Evolutionary conservation across 2,888 invertebrate genomes (phyloP).

Genomic region (Synergus laeviventris): DNA sequence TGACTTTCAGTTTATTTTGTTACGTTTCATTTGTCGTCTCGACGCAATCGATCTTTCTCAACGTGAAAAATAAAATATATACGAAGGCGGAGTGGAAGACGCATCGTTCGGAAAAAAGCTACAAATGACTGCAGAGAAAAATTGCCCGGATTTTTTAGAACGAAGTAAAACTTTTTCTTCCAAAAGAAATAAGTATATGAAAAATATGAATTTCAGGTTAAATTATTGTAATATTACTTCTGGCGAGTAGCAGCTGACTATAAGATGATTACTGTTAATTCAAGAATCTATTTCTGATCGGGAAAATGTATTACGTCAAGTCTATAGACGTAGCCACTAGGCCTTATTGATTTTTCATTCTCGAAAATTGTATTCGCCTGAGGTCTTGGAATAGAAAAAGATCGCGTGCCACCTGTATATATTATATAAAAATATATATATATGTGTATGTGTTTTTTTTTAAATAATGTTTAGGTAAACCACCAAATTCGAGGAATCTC

Average conservation of each 20-base stretch:
- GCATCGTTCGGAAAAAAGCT: neutral
- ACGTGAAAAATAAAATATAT: conserved; percentile 25
- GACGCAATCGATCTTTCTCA: conserved; percentile 33
- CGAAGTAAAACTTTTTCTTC: neutral
- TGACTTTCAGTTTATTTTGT: conserved; percentile 3
- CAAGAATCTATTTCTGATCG: neutral
- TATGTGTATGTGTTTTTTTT: no score
- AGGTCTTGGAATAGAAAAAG: conserved; percentile 5
- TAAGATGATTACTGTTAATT: neutral
- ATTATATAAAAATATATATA: no score
- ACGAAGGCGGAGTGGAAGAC: neutral
- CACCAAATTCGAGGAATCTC: conserved; percentile 1
- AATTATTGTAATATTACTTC: no score
- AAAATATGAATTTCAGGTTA: no score
- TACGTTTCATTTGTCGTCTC: conserved; percentile 25
- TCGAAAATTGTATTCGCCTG: neutral
- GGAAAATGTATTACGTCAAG: neutral
- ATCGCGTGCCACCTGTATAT: neutral
- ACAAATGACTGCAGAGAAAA: neutral
- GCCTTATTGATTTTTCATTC: conserved; percentile 27
- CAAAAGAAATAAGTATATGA: neutral
- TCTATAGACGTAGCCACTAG: neutral
- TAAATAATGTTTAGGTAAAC: conserved; percentile 12
- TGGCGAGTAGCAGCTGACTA: no score
- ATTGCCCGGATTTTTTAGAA: neutral